Evolutionary conservation across 2,888 invertebrate genomes (phyloP).

Genomic region (Seira ritae): DNA sequence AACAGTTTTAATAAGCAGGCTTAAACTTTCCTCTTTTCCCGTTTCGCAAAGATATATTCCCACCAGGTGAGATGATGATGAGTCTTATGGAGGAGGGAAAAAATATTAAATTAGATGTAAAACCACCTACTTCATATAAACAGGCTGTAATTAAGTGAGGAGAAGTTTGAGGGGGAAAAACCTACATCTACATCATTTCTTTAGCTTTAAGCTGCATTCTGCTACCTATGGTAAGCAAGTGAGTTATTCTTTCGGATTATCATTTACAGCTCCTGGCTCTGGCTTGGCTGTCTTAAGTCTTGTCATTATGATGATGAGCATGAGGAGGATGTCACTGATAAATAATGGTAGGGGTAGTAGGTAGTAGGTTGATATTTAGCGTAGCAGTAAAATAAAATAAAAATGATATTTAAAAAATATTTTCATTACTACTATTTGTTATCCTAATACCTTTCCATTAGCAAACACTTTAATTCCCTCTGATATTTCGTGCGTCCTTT

Average conservation of each 20-base stretch:
- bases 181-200: background rate
- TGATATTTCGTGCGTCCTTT: no score
- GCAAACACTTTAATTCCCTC: background rate
- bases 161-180: no score
- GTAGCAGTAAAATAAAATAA: no score
- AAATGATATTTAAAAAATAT: background rate
- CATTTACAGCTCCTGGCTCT: background rate
- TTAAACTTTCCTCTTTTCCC: conserved; percentile 42
- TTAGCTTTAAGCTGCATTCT: background rate
- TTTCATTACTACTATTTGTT: background rate
- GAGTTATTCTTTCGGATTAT: no score
- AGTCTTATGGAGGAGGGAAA: background rate
- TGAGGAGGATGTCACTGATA: no score
- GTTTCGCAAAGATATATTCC: conserved; percentile 35
- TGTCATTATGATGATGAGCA: no score
- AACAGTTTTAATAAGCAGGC: conserved; percentile 50
- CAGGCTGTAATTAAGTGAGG: background rate
- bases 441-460: conserved; percentile 10
- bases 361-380: no score
- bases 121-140: background rate
- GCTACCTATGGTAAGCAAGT: background rate
- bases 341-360: no score
- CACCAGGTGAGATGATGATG: conserved; percentile 28
- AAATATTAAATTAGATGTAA: conserved; percentile 1
- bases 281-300: background rate